Base-by-base conservation (phyloP, 2,113 vertebrate genomes). In the Athene cunicularia region DNA sequence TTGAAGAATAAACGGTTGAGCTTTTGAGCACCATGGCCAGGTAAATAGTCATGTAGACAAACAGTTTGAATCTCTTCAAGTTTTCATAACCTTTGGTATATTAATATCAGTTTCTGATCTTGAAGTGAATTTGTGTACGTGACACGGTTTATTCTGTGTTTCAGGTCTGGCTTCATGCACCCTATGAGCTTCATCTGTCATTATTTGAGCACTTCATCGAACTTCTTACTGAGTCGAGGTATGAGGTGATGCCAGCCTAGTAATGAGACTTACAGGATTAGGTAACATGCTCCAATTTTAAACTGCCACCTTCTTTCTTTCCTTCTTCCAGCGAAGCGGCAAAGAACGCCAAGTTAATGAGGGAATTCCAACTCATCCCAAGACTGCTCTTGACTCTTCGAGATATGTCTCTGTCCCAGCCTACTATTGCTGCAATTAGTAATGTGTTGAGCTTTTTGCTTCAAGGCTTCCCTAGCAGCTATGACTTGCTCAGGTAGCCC, bases 151-250 rank as follows among this genome's bases (percentile, higher is more conserved):
- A 66, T 86, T 97, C 64, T 97, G 41, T 93, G 6, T 97, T 96
- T 72, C 97, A 99, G 99, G 99, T 99, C 55, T 99, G 99, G 99
- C 99, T 99, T 68, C 99, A 99, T 43, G 99, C 99, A 26, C 99
- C 99, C 2, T 99, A 99, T 68, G 99, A 99, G 81, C 99, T 99
- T 95, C 99, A 99, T 93, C 98, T 99, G 90, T 99, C 99, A 11
- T 98, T 99, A 64, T 99, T 99, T 95, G 99, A 99, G 86, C 99
- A 99, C 95, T 99, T 99, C 94, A 99, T 99, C 33, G 99, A 99
- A 84, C 99, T 99, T 86, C 99, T 99, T 75, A 99, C 99, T 11
- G 99, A 99, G 95, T 99, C 99, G 74, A 99, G 99, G 99, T 98
- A 98, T 89, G 91, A 95, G 24, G 62, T 8, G 7, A 11, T 66